A percentile compares a stretch with the other conserved stretches of the same genome.
Evolutionary conservation across 2,797 vertebrate species (phyloP).

Genomic region (Nyctibius grandis): DNA sequence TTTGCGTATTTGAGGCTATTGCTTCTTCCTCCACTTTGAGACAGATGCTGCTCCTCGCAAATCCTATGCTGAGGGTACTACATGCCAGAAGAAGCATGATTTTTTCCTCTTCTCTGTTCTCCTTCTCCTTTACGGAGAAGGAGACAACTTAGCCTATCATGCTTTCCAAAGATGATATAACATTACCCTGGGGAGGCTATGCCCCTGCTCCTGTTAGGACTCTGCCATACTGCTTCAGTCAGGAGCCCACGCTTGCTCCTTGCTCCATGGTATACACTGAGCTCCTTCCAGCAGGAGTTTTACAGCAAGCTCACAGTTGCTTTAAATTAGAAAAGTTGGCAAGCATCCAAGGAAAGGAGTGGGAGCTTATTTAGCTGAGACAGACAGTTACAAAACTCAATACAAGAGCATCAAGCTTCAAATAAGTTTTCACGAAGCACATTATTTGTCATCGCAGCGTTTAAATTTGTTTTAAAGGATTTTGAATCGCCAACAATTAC

Average conservation of each 20-base stretch:
- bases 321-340: slow-evolving; percentile 81
- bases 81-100: slow-evolving; percentile 27
- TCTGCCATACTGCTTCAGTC: not conserved
- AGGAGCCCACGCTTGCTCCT: not conserved
- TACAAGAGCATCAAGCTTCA: slow-evolving; percentile 51
- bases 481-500: not conserved
- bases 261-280: slow-evolving; percentile 14
- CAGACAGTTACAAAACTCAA: slow-evolving; percentile 68
- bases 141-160: not conserved
- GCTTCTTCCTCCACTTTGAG: not conserved
- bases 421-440: slow-evolving; percentile 3
- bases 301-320: slow-evolving; percentile 77
- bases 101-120: slow-evolving; percentile 27
- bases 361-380: slow-evolving; percentile 72
- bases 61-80: not conserved
- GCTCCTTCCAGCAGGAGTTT: slow-evolving; percentile 70
- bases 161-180: slow-evolving; percentile 49
- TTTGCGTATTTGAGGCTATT: not conserved
- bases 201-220: not conserved
- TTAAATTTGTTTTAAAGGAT: slow-evolving; percentile 1
- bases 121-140: not conserved
- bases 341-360: slow-evolving; percentile 71
- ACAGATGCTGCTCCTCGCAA: slow-evolving; percentile 26
- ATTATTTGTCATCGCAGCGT: not conserved
- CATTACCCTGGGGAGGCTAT: not conserved